These are phyloP conservation scores for Aphis gossypii DNA, from an alignment of 1,140 invertebrate species.

Conservation along the genomic window DNA sequence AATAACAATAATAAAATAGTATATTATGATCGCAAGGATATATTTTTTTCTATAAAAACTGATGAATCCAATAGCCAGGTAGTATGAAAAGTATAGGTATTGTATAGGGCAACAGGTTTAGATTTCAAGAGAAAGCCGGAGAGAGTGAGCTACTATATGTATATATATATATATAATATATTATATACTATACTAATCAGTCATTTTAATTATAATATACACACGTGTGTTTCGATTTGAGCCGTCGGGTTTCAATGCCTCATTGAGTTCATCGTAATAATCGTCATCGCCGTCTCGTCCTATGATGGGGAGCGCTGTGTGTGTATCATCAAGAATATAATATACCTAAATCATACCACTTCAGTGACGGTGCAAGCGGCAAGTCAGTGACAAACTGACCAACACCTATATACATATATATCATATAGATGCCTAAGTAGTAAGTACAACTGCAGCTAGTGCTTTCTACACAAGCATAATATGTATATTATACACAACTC, in stretches of 20 bases:
- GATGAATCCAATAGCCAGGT: neutral
- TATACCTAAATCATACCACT: neutral
- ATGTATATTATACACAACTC: neutral
- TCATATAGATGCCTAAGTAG: neutral
- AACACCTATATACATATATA: neutral
- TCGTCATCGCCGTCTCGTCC: neutral
- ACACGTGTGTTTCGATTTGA: neutral
- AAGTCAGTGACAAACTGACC: conserved; percentile 16
- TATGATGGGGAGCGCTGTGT: neutral
- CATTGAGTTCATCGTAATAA: neutral
- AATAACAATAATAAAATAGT: conserved; percentile 20
- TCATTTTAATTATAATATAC: neutral
- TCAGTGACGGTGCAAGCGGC: neutral
- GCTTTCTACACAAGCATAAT: neutral
- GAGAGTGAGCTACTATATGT: neutral
- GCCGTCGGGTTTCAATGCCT: neutral
- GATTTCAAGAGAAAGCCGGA: conserved; percentile 37
- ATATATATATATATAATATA: neutral
- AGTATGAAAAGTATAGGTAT: neutral
- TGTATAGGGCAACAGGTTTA: neutral
- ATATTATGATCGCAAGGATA: neutral
- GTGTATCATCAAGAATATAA: neutral
- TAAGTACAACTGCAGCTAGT: neutral
- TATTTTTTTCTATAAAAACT: neutral
- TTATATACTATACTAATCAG: conserved; percentile 4